A percentile compares a stretch with the other conserved stretches of the same genome.
phyloP scores from a whole-genome alignment of 2,797 vertebrate genomes.

The Australoheros facetus region DNA sequence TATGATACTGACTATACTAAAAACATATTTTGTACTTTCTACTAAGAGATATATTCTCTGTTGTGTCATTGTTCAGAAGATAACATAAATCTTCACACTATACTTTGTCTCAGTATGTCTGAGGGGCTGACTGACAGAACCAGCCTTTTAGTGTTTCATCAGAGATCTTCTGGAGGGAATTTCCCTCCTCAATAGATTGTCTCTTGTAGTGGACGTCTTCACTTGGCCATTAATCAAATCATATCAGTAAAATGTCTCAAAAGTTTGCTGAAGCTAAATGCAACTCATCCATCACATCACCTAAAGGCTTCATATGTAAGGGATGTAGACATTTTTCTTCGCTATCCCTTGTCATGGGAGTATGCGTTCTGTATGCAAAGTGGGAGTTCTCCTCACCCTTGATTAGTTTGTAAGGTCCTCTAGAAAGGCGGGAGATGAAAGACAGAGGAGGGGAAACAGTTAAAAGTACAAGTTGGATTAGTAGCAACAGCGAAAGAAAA shows the following conservation, averaged over 20 bases:
- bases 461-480: conserved; percentile 19
- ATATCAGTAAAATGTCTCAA: conserved; percentile 78
- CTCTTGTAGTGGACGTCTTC: conserved; percentile 59
- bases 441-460: conserved; percentile 13
- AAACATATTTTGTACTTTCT: conserved; percentile 12
- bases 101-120: conserved; percentile 9
- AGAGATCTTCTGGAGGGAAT: conserved; percentile 56
- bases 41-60: background rate
- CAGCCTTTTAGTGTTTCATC: conserved; percentile 58
- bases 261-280: conserved; percentile 82
- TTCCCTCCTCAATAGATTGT: conserved; percentile 52
- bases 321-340: conserved; percentile 78
- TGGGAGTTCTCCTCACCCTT: conserved; percentile 61
- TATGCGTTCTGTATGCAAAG: conserved; percentile 80
- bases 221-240: conserved; percentile 80
- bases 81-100: conserved; percentile 26
- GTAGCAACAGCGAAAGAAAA: conserved; percentile 10
- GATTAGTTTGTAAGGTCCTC: conserved; percentile 75
- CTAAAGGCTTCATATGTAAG: conserved; percentile 72
- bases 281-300: conserved; percentile 79
- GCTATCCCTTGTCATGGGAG: conserved; percentile 65
- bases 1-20: conserved; percentile 7
- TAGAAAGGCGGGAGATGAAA: conserved; percentile 32
- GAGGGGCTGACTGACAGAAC: conserved; percentile 54
- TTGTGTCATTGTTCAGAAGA: background rate